A percentile compares a stretch with the other conserved stretches of the same genome.
Conservation (phyloP, 2,888 invertebrate genomes). For the Drosophila falleni region DNA sequence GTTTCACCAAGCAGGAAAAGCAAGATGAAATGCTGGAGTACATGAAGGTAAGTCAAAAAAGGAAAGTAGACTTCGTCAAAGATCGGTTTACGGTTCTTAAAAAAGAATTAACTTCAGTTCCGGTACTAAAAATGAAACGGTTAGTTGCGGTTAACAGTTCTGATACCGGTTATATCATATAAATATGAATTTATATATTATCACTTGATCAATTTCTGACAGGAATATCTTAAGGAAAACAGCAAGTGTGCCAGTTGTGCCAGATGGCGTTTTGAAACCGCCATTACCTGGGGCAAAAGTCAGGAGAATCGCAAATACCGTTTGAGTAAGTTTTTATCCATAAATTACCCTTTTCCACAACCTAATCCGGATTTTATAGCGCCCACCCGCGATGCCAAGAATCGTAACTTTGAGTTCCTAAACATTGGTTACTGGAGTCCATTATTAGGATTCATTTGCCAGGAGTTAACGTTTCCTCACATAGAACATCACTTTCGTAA, state of each 20-base stretch:
- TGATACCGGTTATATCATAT: too few relatives aligned
- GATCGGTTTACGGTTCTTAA: too few relatives aligned
- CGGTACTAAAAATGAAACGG: too few relatives aligned
- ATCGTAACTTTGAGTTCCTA: conserved; percentile 80
- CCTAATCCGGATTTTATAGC: conserved; percentile 14
- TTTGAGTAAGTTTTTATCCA: conserved; percentile 32
- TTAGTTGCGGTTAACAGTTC: too few relatives aligned
- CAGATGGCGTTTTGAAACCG: conserved; percentile 87
- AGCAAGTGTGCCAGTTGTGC: conserved; percentile 87
- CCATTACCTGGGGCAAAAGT: conserved; percentile 87
- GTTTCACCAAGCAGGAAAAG: conserved; percentile 89
- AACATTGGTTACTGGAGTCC: conserved; percentile 92
- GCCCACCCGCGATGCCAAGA: conserved; percentile 58
- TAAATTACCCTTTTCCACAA: not conserved
- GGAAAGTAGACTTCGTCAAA: too few relatives aligned
- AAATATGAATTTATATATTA: fast-evolving
- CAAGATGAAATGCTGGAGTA: conserved; percentile 88
- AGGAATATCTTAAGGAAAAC: conserved; percentile 81
- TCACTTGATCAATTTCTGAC: not conserved
- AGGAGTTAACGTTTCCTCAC: conserved; percentile 92
- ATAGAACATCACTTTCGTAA: conserved; percentile 92
- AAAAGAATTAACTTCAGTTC: too few relatives aligned
- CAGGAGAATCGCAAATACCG: conserved; percentile 74
- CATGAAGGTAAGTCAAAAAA: conserved; percentile 87
- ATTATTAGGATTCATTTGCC: conserved; percentile 88